Percentiles rank a stretch among this genome's conserved stretches.
phyloP scores from a whole-genome alignment of 2,888 invertebrate species.

The Chirona hameri region DNA sequence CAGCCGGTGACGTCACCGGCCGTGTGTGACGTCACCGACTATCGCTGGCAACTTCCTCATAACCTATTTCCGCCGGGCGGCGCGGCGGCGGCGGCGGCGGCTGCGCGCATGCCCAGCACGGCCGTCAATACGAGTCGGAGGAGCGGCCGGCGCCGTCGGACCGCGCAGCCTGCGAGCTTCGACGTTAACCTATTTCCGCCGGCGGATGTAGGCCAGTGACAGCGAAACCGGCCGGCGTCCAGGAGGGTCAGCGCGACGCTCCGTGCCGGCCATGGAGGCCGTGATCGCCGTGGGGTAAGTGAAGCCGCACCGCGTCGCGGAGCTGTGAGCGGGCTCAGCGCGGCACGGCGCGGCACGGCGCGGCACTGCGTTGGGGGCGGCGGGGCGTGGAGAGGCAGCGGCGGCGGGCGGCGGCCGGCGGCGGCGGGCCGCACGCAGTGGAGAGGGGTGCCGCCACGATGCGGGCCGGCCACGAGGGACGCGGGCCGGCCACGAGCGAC shows the following conservation, averaged over 20 bases:
- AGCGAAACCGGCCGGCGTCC: not conserved
- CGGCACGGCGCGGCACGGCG: no score
- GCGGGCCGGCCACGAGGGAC: not conserved
- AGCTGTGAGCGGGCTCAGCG: no score
- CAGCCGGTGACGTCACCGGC: not conserved
- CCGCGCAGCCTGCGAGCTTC: not conserved
- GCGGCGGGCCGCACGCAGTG: not conserved
- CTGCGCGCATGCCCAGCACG: not conserved
- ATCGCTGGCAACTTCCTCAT: not conserved
- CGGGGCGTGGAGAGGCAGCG: no score
- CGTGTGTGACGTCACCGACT: not conserved
- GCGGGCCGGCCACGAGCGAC: not conserved
- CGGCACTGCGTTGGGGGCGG: no score
- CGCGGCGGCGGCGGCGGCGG: no score
- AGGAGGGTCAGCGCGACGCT: not conserved
- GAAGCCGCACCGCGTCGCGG: not conserved
- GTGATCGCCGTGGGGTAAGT: not conserved
- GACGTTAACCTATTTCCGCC: not conserved
- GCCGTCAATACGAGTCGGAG: not conserved
- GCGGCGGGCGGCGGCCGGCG: not conserved
- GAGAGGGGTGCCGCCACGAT: no score
- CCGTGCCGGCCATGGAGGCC: not conserved
- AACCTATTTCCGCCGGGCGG: not conserved
- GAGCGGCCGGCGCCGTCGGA: not conserved
- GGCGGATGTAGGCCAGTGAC: constrained; percentile 6